phyloP scores from a whole-genome alignment of 2,797 vertebrate species.

The Melanotaenia trifasciata region DNA sequence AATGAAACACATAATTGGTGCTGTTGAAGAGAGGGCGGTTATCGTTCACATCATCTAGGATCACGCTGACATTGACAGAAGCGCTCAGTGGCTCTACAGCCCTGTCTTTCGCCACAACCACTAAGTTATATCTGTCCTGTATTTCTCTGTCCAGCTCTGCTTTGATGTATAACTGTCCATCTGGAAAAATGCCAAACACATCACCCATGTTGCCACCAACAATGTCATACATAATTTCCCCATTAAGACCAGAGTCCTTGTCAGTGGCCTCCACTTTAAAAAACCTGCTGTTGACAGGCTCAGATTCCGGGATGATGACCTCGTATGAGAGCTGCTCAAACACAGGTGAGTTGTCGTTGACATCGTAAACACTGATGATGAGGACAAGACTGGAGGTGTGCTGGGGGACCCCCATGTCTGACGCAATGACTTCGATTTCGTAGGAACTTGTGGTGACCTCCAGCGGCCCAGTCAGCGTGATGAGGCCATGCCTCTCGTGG shows the following conservation, averaged over 20 bases:
- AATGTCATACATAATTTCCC: constrained; percentile 94
- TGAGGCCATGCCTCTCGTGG: constrained; percentile 88
- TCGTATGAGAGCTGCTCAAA: constrained; percentile 98
- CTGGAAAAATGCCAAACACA: constrained; percentile 96
- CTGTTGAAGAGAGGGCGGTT: constrained; percentile 98
- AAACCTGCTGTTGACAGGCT: constrained; percentile 96
- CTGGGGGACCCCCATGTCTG: constrained; percentile 92
- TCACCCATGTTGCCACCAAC: constrained; percentile 90
- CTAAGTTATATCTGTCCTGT: constrained; percentile 91
- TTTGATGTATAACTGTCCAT: constrained; percentile 97
- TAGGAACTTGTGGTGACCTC: constrained; percentile 92
- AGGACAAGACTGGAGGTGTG: constrained; percentile 89
- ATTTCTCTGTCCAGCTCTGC: constrained; percentile 95
- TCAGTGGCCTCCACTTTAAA: constrained; percentile 94
- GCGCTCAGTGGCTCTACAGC: constrained; percentile 93
- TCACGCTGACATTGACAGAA: constrained; percentile 92
- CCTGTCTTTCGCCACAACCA: constrained; percentile 91
- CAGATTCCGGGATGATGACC: constrained; percentile 91
- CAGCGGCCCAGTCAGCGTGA: constrained; percentile 89
- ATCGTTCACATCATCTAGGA: constrained; percentile 96
- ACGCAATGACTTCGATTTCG: constrained; percentile 91
- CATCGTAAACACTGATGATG: constrained; percentile 93
- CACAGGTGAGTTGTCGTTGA: constrained; percentile 94
- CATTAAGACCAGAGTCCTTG: constrained; percentile 94
- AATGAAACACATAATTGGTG: constrained; percentile 96